Conservation (phyloP, 2,888 invertebrate species). For the Dicranocentrus wangi region DNA sequence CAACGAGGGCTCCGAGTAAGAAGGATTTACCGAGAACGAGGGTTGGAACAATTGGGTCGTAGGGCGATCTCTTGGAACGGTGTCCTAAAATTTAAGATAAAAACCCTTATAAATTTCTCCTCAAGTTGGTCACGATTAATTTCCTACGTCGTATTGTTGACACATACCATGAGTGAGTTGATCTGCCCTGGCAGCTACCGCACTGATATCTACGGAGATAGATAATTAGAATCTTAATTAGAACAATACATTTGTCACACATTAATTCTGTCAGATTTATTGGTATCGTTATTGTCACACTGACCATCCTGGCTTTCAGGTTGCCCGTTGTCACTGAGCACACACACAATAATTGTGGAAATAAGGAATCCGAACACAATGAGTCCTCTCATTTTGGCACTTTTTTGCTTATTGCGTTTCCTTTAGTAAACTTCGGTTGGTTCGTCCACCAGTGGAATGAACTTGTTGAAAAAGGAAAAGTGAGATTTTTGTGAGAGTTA, state of each 20-base stretch:
- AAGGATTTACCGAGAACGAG: conserved; percentile 64
- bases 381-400: conserved; percentile 56
- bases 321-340: conserved; percentile 51
- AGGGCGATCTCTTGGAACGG: conserved; percentile 65
- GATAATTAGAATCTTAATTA: conserved; percentile 12
- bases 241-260: too few species aligned
- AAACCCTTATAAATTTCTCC: too few species aligned
- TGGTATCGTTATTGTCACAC: not conserved
- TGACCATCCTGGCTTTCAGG: conserved; percentile 18
- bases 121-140: too few species aligned
- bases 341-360: conserved; percentile 50
- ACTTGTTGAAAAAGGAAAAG: conserved; percentile 33
- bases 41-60: conserved; percentile 54
- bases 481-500: conserved; percentile 31
- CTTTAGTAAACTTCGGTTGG: not conserved
- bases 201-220: conserved; percentile 51
- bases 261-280: too few species aligned
- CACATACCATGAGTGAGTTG: conserved; percentile 49
- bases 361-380: conserved; percentile 45
- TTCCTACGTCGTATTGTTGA: not conserved
- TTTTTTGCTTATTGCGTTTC: not conserved
- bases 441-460: conserved; percentile 46
- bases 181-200: conserved; percentile 47
- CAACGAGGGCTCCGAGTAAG: conserved; percentile 65
- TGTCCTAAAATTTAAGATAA: conserved; percentile 18